Conservation (phyloP, 1,140 invertebrate species). For the Elymnias hypermnestra region DNA sequence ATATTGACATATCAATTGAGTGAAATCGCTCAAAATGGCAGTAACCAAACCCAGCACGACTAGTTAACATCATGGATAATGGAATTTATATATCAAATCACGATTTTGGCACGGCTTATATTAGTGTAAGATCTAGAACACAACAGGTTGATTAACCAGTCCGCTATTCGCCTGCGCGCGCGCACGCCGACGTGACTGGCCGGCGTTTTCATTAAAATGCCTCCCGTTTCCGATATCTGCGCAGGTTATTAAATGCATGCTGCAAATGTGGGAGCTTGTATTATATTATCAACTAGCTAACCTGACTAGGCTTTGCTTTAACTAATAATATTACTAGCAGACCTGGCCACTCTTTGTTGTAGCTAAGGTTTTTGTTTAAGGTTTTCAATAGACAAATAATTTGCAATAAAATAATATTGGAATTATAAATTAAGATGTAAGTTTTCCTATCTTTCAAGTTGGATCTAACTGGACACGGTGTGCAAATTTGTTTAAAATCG, state of each 20-base stretch:
- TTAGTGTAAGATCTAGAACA: constrained; percentile 19
- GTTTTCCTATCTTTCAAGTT: too few relatives aligned
- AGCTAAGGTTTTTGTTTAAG: too few relatives aligned
- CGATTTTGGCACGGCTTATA: constrained; percentile 21
- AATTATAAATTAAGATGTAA: too few relatives aligned
- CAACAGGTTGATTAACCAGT: constrained; percentile 29
- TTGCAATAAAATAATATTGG: too few relatives aligned
- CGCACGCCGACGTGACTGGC: constrained; percentile 40
- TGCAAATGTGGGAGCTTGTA: not conserved
- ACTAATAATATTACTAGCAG: too few relatives aligned
- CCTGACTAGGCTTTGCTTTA: too few relatives aligned
- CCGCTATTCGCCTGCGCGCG: constrained; percentile 14
- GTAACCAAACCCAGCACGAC: constrained; percentile 6
- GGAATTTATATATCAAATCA: constrained; percentile 19
- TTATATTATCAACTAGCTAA: not conserved
- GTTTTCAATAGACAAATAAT: too few relatives aligned
- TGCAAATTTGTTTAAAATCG: too few relatives aligned
- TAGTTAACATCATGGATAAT: constrained; percentile 12
- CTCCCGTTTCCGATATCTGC: constrained; percentile 31
- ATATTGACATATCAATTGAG: not conserved
- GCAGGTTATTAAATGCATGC: constrained; percentile 9
- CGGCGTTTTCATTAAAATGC: constrained; percentile 54
- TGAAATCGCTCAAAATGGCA: not conserved
- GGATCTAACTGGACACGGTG: too few relatives aligned
- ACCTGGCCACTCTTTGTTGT: too few relatives aligned